phyloP scores from a whole-genome alignment of 2,797 vertebrate genomes.

The Silurus lanzhouensis region DNA sequence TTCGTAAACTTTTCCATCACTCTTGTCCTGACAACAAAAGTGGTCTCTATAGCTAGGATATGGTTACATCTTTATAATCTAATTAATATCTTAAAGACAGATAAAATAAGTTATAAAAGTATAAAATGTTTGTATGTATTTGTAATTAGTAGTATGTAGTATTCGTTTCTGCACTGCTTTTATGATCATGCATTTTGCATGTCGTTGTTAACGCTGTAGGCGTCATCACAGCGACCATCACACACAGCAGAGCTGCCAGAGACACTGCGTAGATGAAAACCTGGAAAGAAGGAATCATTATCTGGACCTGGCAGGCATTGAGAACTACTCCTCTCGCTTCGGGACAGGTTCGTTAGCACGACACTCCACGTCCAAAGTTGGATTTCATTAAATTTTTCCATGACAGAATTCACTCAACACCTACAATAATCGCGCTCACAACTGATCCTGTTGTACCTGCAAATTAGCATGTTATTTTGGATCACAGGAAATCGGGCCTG shows the following conservation, averaged over 20 bases:
- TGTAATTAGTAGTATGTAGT: neutral
- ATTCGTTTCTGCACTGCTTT: neutral
- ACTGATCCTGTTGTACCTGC: no score
- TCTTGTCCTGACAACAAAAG: neutral
- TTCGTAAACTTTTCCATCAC: neutral
- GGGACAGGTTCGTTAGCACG: conserved; percentile 83
- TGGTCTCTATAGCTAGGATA: neutral
- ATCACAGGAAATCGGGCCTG: neutral
- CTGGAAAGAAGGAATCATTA: conserved; percentile 99
- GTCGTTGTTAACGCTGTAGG: conserved; percentile 63
- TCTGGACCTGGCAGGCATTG: conserved; percentile 97
- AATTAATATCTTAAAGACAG: neutral
- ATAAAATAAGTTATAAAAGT: neutral
- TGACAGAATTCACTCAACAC: neutral
- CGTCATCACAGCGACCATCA: conserved; percentile 82
- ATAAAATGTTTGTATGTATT: no score
- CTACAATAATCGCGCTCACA: neutral
- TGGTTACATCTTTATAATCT: neutral
- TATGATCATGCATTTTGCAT: neutral
- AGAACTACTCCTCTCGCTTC: conserved; percentile 97
- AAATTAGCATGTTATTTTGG: neutral
- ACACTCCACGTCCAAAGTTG: no score
- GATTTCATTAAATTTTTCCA: no score
- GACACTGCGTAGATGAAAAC: conserved; percentile 96
- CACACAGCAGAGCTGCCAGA: conserved; percentile 85